Percentiles rank a stretch among this genome's conserved stretches.
phyloP scores from a whole-genome alignment of 2,797 vertebrate species.

The Acipenser transmontanus region DNA sequence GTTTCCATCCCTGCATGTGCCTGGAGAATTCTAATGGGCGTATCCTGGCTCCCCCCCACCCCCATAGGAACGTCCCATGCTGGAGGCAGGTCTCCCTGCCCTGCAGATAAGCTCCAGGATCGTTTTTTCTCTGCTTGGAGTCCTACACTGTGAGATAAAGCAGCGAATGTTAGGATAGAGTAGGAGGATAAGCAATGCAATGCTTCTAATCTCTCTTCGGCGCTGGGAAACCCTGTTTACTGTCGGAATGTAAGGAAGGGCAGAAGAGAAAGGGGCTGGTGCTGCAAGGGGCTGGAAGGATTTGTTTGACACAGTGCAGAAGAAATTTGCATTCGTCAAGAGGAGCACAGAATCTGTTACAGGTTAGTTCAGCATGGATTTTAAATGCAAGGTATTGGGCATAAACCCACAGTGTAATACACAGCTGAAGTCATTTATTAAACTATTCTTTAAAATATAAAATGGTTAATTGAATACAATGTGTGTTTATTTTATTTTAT shows the following conservation, averaged over 20 bases:
- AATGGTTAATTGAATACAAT: too few relatives aligned
- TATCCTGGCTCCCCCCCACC: constrained; percentile 18
- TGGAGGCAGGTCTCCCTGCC: constrained; percentile 33
- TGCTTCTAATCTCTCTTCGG: constrained; percentile 22
- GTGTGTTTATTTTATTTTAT: too few relatives aligned
- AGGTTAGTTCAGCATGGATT: constrained; percentile 1
- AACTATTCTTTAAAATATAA: too few relatives aligned
- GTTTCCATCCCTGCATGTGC: not conserved
- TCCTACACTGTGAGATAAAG: constrained; percentile 33
- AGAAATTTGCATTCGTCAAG: not conserved
- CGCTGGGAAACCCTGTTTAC: constrained; percentile 20
- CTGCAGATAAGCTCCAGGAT: constrained; percentile 32
- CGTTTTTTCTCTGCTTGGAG: constrained; percentile 31
- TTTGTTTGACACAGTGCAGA: not conserved
- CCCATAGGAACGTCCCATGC: constrained; percentile 22
- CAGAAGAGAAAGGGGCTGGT: constrained; percentile 1
- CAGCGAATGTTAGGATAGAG: constrained; percentile 20
- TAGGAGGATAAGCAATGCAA: constrained; percentile 26
- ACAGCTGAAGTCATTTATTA: too few relatives aligned
- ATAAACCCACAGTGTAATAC: too few relatives aligned
- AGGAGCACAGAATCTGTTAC: not conserved
- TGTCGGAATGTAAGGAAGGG: constrained; percentile 15
- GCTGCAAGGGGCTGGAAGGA: constrained; percentile 10
- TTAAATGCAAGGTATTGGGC: not conserved
- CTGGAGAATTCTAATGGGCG: constrained; percentile 8